These are phyloP conservation scores for Pararge aegeria DNA, from an alignment of 1,140 invertebrate species.

Conservation along the genomic window DNA sequence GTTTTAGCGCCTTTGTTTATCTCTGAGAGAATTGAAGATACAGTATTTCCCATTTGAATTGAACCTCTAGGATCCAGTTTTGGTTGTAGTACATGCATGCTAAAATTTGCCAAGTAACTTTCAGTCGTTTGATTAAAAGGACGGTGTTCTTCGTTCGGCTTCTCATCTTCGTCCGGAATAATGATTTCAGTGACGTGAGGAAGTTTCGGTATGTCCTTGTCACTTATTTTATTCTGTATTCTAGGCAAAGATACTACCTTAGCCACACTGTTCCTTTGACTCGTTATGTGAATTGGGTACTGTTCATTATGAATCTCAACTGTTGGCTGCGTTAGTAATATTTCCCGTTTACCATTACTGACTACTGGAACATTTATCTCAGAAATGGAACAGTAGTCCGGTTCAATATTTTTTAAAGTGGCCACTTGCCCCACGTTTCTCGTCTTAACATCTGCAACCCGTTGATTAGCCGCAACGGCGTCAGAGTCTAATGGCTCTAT, in stretches of 20 bases:
- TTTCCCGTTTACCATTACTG: conserved; percentile 75
- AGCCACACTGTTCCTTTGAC: conserved; percentile 64
- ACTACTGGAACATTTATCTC: conserved; percentile 83
- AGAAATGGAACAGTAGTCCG: conserved; percentile 84
- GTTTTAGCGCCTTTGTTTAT: conserved; percentile 79
- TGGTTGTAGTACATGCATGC: conserved; percentile 62
- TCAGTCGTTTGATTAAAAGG: conserved; percentile 54
- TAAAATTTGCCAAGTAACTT: conserved; percentile 65
- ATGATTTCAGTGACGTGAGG: conserved; percentile 83
- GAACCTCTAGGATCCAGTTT: conserved; percentile 76
- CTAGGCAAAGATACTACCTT: conserved; percentile 71
- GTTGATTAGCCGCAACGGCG: conserved; percentile 83
- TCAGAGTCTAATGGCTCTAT: conserved; percentile 80
- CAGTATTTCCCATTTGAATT: conserved; percentile 81
- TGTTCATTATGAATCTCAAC: conserved; percentile 78
- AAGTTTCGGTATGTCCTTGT: conserved; percentile 81
- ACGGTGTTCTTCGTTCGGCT: conserved; percentile 57
- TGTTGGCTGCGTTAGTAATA: conserved; percentile 75
- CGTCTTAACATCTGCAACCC: conserved; percentile 81
- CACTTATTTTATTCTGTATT: conserved; percentile 76
- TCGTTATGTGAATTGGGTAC: conserved; percentile 61
- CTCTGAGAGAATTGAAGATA: conserved; percentile 81
- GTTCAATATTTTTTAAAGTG: conserved; percentile 77
- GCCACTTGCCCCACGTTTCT: conserved; percentile 73
- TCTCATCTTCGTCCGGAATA: conserved; percentile 81